These are phyloP conservation scores for Nezara viridula DNA, from an alignment of 2,888 invertebrate genomes.

Conservation along the genomic window DNA sequence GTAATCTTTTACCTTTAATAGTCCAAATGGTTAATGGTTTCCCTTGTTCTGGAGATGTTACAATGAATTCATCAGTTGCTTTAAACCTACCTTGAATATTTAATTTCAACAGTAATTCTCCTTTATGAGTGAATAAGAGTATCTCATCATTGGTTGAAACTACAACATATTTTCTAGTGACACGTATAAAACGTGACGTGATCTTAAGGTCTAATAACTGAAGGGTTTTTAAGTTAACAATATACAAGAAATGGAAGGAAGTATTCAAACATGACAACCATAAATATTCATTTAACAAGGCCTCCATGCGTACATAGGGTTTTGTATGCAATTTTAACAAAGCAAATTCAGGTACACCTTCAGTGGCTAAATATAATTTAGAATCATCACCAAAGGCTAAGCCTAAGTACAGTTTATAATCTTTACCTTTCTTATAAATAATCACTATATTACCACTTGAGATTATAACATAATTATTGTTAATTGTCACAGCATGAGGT, in stretches of 20 bases:
- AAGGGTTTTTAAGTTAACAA: constrained; percentile 24
- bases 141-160: constrained; percentile 1
- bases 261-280: constrained; percentile 40
- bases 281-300: constrained; percentile 26
- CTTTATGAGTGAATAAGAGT: neutral
- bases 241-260: neutral
- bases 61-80: constrained; percentile 50
- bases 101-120: neutral
- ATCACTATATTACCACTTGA: neutral
- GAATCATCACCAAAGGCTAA: constrained; percentile 16
- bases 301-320: constrained; percentile 10
- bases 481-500: constrained; percentile 48
- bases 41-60: constrained; percentile 34
- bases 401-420: neutral
- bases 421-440: neutral
- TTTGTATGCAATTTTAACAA: neutral
- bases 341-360: constrained; percentile 10
- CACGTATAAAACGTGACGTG: neutral
- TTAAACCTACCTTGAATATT: neutral
- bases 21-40: constrained; percentile 10
- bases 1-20: constrained; percentile 22
- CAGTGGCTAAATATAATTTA: constrained; percentile 2
- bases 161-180: constrained; percentile 28
- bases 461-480: constrained; percentile 15
- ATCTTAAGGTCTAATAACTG: neutral